These are phyloP conservation scores for Heliocidaris tuberculata DNA, from an alignment of 35 echinoderm and acorn worm genomes.

Conservation along the genomic window DNA sequence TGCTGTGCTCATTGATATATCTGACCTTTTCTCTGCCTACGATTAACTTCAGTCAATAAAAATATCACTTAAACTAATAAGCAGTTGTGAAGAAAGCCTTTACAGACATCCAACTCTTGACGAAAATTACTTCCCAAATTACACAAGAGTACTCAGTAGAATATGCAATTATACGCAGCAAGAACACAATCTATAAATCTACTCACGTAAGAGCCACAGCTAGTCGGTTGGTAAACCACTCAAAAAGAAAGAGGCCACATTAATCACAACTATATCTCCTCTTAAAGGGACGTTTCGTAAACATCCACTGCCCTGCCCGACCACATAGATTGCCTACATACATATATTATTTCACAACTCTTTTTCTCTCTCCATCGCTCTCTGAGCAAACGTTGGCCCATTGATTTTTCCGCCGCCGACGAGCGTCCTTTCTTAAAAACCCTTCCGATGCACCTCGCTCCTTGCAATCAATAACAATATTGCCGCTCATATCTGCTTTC, in stretches of 20 bases:
- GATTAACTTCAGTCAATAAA: too few relatives aligned
- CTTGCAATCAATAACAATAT: slow-evolving; percentile 6
- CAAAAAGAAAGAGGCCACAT: background rate
- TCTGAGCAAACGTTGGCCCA: background rate
- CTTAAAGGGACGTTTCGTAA: background rate
- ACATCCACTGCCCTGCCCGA: background rate
- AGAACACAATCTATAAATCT: too few relatives aligned
- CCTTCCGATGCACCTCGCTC: slow-evolving; percentile 5
- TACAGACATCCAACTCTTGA: too few relatives aligned
- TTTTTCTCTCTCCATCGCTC: background rate
- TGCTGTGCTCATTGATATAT: too few relatives aligned
- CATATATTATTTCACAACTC: background rate
- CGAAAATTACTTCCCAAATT: too few relatives aligned
- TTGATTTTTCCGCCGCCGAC: background rate
- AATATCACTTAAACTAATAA: too few relatives aligned
- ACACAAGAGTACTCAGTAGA: too few relatives aligned
- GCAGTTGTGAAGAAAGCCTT: too few relatives aligned
- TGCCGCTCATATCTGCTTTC: background rate
- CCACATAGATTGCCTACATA: background rate
- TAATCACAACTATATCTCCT: background rate
- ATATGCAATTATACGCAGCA: too few relatives aligned
- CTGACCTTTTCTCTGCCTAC: too few relatives aligned
- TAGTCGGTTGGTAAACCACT: background rate
- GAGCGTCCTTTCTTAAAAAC: background rate
- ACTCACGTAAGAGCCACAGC: background rate